A percentile compares a stretch with the other conserved stretches of the same genome.
phyloP scores from a whole-genome alignment of 2,888 invertebrate species.

The Rhagium mordax region DNA sequence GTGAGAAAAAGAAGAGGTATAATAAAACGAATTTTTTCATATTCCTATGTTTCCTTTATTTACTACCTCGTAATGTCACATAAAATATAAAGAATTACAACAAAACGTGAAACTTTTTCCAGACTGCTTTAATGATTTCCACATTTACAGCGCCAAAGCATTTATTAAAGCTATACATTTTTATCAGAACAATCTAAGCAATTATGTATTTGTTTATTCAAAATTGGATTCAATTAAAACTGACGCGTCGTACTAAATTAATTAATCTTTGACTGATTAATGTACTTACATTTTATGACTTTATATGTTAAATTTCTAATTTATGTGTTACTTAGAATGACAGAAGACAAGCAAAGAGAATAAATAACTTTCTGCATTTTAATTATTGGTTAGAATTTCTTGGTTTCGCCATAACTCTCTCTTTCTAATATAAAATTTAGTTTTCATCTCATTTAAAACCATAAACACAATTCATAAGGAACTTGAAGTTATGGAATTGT shows the following conservation, averaged over 20 bases:
- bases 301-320: background rate
- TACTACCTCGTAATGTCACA: conserved; percentile 19
- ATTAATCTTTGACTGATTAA: conserved; percentile 23
- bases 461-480: too few relatives aligned
- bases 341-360: background rate
- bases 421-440: too few relatives aligned
- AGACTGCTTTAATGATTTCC: background rate
- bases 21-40: conserved; percentile 23
- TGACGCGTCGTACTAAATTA: conserved; percentile 1
- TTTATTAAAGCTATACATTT: background rate
- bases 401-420: too few relatives aligned
- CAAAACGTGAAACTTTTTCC: conserved; percentile 2
- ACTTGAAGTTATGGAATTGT: too few relatives aligned
- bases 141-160: background rate
- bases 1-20: conserved; percentile 4
- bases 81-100: conserved; percentile 14
- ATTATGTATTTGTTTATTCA: conserved; percentile 11
- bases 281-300: background rate
- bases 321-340: background rate
- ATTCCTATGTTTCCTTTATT: conserved; percentile 9
- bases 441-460: too few relatives aligned
- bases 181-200: conserved; percentile 6
- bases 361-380: too few relatives aligned
- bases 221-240: conserved; percentile 5
- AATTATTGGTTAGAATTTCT: too few relatives aligned